Base-by-base conservation (phyloP, 2,113 vertebrate genomes). In the Numida meleagris region DNA sequence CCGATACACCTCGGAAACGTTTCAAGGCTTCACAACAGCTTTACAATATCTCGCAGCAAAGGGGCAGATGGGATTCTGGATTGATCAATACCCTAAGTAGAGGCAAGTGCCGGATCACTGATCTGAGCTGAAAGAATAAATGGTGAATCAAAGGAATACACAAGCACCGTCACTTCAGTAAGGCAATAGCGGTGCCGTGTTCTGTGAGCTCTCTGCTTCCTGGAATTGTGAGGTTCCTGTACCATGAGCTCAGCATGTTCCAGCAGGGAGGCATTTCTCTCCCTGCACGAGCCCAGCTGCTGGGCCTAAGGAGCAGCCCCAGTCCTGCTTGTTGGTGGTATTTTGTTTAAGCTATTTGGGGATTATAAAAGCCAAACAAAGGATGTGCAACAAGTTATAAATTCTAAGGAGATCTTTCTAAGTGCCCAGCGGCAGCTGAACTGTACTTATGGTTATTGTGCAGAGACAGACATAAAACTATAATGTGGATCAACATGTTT, bases 401-500 rank as follows among this genome's bases (percentile, higher is more conserved):
- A 57, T 57, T 65, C 51, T 51, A 63, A 75, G 14, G 38, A 86
- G 57, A 33, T 40, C 33, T n/a, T 86, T 59, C 33, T 6, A 31
- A 29, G 51, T 42, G 48, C 27, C 57, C 57, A 90, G 79, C 53
- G 23, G 40, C 78, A 80, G 53, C 78, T 85, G 71, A 94, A 82
- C 42, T 85, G 42, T 48, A 71, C 78, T 63, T 73, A 55, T 1
- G 18, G 45, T 85, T 93, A 82, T 84, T 90, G 57, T 27, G 62
- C 33, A 77, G 74, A 82, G 92, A 80, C 29, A 87, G 74, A 89
- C 67, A 85, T 79, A 90, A 95, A 93, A 20, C 72, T 77, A 21
- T 95, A 67, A 74, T 15, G 68, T 63, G 82, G 55, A 93, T 91
- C 85, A 89, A 85, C 86, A 94, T 46, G 66, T 82, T 93, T 95